A percentile compares a stretch with the other conserved stretches of the same genome.
phyloP scores from a whole-genome alignment of 1,140 invertebrate species.

The Eubasilissa regina region DNA sequence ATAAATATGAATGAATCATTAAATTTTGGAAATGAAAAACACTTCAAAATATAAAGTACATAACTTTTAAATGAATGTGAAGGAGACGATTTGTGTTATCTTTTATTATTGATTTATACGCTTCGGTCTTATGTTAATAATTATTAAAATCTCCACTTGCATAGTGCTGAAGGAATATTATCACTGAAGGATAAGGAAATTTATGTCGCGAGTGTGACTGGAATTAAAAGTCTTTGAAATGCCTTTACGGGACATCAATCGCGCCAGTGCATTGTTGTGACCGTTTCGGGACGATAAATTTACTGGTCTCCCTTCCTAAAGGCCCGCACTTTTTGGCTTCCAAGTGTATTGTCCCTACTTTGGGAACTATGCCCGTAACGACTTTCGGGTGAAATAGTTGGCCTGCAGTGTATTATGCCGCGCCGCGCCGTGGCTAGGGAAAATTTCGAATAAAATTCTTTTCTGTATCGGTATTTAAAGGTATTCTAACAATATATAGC shows the following conservation, averaged over 20 bases:
- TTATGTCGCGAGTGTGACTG: constrained; percentile 17
- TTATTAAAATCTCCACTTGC: no score
- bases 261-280: constrained; percentile 34
- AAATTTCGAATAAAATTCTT: background rate
- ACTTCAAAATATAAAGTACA: no score
- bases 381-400: constrained; percentile 10
- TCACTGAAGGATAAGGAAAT: constrained; percentile 1
- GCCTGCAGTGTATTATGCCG: constrained; percentile 10
- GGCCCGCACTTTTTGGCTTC: constrained; percentile 7
- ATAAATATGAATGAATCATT: no score
- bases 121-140: no score
- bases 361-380: constrained; percentile 36
- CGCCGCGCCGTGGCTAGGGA: background rate
- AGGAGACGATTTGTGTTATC: no score
- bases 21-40: no score
- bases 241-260: constrained; percentile 21
- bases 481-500: no score
- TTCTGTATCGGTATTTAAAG: no score
- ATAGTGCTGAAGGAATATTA: no score
- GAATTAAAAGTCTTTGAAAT: constrained; percentile 10
- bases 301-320: background rate
- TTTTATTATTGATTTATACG: no score
- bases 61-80: no score
- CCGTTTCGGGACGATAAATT: constrained; percentile 27
- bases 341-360: background rate